A percentile compares a stretch with the other conserved stretches of the same genome.
Conservation (phyloP, 2,113 vertebrate species). For the Ivindomyrus marchei region DNA sequence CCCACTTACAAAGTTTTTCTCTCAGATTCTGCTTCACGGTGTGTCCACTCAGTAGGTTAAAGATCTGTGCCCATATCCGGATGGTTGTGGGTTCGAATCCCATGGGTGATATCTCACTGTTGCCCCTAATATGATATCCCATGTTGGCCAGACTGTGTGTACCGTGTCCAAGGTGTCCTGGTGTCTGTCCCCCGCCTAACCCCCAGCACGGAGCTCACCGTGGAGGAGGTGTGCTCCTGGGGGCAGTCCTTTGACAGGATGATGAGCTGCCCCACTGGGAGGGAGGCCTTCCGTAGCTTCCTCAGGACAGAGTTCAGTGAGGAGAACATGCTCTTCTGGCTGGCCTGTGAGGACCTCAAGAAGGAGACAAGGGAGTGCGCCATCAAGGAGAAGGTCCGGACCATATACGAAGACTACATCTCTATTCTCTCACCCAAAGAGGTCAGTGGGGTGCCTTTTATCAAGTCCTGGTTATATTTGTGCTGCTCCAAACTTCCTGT, state of each 20-base stretch:
- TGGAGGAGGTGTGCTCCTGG: constrained; percentile 84
- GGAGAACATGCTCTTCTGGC: constrained; percentile 99
- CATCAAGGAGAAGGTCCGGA: constrained; percentile 84
- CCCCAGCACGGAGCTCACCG: constrained; percentile 73
- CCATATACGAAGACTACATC: constrained; percentile 96
- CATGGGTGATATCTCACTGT: neutral
- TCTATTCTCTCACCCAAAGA: constrained; percentile 99
- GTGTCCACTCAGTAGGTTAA: neutral
- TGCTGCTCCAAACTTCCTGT: no score
- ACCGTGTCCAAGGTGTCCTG: neutral
- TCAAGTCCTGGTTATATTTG: no score
- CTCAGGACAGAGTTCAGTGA: constrained; percentile 96
- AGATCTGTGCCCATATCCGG: neutral
- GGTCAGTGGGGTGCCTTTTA: constrained; percentile 51
- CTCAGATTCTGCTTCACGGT: neutral
- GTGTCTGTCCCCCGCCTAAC: neutral
- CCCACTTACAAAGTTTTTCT: neutral
- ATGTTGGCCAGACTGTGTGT: neutral
- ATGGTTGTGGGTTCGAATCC: neutral
- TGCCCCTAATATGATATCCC: neutral
- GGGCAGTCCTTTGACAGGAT: constrained; percentile 92
- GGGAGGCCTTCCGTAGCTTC: constrained; percentile 87
- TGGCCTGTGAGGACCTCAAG: constrained; percentile 89
- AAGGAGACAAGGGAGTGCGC: constrained; percentile 76
- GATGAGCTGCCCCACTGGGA: constrained; percentile 81